phyloP scores from a whole-genome alignment of 2,888 invertebrate genomes.

The Mamestra brassicae region DNA sequence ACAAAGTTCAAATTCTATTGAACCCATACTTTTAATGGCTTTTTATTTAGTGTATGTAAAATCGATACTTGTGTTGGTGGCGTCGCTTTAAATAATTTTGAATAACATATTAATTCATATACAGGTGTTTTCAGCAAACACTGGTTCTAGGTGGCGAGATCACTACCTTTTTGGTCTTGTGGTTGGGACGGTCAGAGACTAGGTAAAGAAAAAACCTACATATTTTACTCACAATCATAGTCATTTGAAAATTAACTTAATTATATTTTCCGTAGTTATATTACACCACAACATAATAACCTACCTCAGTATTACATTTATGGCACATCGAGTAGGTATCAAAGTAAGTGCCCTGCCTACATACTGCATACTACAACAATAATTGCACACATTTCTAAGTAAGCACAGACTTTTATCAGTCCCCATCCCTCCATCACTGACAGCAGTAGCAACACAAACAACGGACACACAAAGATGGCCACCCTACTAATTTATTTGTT shows the following conservation, averaged over 20 bases:
- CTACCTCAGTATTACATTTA: neutral
- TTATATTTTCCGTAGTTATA: too few species aligned
- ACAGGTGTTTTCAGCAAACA: neutral
- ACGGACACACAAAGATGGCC: slow-evolving; percentile 77
- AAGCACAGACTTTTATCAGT: slow-evolving; percentile 26
- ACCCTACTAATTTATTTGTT: slow-evolving; percentile 87
- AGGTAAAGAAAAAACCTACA: neutral
- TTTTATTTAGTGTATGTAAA: too few species aligned
- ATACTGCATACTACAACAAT: neutral
- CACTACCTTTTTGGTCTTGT: neutral
- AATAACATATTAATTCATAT: too few species aligned
- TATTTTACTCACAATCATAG: neutral
- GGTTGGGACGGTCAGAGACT: neutral
- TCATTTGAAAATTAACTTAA: too few species aligned
- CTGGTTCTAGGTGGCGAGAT: neutral
- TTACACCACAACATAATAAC: too few species aligned
- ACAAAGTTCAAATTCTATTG: neutral
- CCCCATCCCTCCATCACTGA: slow-evolving; percentile 25
- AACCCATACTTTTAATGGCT: too few species aligned
- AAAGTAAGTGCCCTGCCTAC: neutral
- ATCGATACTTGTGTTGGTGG: neutral
- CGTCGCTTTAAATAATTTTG: neutral
- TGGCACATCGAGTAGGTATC: neutral
- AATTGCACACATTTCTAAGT: slow-evolving; percentile 2
- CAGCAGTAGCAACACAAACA: slow-evolving; percentile 60